Conservation (phyloP, 2,113 vertebrate species). For the Larimichthys polyactis region DNA sequence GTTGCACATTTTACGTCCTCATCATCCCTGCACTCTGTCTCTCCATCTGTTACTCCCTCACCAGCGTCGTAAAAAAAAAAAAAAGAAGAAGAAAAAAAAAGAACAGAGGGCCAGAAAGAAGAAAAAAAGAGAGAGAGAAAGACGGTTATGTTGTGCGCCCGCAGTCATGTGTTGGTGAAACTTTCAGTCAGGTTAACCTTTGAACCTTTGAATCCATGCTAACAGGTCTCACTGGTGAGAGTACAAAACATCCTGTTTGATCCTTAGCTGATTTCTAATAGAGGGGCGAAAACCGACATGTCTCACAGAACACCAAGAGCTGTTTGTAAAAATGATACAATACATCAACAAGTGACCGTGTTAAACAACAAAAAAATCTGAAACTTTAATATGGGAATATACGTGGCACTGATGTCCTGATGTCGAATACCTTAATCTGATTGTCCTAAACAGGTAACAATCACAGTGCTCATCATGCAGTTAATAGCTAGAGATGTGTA, state of each 20-base stretch:
- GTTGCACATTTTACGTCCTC: slow-evolving; percentile 92
- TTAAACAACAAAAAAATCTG: neutral
- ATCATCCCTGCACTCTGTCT: slow-evolving; percentile 80
- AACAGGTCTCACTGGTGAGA: neutral
- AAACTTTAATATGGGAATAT: neutral
- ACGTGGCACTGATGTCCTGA: too few species aligned
- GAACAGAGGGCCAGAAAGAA: slow-evolving; percentile 13
- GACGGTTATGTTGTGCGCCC: slow-evolving; percentile 25
- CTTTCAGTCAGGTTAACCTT: slow-evolving; percentile 43
- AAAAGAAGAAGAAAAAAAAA: slow-evolving; percentile 50
- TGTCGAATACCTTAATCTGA: too few species aligned
- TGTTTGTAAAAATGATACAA: neutral
- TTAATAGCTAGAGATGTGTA: too few species aligned
- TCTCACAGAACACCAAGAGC: neutral
- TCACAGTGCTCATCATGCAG: too few species aligned
- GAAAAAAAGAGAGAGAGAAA: slow-evolving; percentile 24
- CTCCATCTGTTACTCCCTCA: slow-evolving; percentile 83
- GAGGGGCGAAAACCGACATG: neutral
- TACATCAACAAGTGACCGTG: neutral
- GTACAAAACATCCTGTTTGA: neutral
- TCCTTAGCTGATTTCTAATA: neutral
- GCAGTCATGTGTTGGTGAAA: slow-evolving; percentile 38
- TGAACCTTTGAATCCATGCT: neutral
- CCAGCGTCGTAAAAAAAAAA: slow-evolving; percentile 59
- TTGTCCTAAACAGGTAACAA: too few species aligned